Evolutionary conservation across 1,140 invertebrate genomes (phyloP).

Genomic region (Dendrolimus kikuchii): DNA sequence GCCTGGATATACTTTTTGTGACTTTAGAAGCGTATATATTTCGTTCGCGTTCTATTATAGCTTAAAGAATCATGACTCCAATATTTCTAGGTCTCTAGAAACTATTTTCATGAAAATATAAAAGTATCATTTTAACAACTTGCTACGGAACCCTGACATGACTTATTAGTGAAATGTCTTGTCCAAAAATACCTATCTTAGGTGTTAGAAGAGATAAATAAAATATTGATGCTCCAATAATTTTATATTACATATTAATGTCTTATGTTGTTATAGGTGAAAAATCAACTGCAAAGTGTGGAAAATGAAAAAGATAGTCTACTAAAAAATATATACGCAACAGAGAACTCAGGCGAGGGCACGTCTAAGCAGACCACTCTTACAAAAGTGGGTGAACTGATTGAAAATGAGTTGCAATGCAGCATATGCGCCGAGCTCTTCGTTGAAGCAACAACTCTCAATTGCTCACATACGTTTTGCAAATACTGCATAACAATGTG

Average conservation of each 20-base stretch:
- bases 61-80: too few species aligned
- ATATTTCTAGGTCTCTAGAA: too few species aligned
- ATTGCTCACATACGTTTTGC: slow-evolving; percentile 87
- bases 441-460: slow-evolving; percentile 79
- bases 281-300: slow-evolving; percentile 48
- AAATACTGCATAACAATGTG: slow-evolving; percentile 81
- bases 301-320: slow-evolving; percentile 57
- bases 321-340: slow-evolving; percentile 30
- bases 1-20: too few species aligned
- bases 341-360: slow-evolving; percentile 17
- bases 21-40: too few species aligned
- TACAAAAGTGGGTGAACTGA: slow-evolving; percentile 74
- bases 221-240: too few species aligned
- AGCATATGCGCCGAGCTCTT: slow-evolving; percentile 86
- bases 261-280: slow-evolving; percentile 25
- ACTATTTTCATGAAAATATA: too few species aligned
- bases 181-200: too few species aligned
- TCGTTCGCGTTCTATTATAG: too few species aligned
- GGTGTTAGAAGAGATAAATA: too few species aligned
- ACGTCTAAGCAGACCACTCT: slow-evolving; percentile 62
- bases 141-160: too few species aligned
- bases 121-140: too few species aligned
- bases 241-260: neutral
- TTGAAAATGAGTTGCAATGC: slow-evolving; percentile 85
- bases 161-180: too few species aligned